Evolutionary conservation across 2,113 vertebrate genomes (phyloP).

Genomic region (Oxyura jamaicensis): DNA sequence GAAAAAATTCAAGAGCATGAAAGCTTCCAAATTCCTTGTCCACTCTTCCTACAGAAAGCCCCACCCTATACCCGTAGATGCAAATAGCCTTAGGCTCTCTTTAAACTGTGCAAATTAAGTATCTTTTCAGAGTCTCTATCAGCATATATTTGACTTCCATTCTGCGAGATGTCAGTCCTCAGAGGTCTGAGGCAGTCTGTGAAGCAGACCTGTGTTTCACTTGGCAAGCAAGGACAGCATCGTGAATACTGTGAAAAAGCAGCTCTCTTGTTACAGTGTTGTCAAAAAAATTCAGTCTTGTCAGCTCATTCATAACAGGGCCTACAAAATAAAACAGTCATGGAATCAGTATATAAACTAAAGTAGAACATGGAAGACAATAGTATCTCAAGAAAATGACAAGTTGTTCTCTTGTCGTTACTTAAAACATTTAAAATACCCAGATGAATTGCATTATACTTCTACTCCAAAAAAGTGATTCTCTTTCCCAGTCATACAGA

Average conservation of each 20-base stretch:
- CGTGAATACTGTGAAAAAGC: constrained; percentile 89
- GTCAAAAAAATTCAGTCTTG: constrained; percentile 86
- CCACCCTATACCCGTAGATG: constrained; percentile 23
- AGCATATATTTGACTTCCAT: neutral
- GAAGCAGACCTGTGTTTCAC: neutral
- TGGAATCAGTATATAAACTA: neutral
- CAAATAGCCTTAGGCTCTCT: constrained; percentile 5
- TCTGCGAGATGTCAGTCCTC: neutral
- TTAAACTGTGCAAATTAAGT: constrained; percentile 58
- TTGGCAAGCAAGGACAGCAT: constrained; percentile 87
- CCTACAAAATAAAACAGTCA: constrained; percentile 73
- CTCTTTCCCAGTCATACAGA: neutral
- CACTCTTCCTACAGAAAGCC: neutral
- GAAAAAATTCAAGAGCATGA: constrained; percentile 1
- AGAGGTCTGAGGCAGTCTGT: neutral
- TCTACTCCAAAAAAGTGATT: neutral
- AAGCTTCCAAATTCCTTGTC: constrained; percentile 26
- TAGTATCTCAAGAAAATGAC: neutral
- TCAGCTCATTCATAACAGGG: constrained; percentile 83
- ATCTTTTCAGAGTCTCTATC: neutral
- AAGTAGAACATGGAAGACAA: neutral
- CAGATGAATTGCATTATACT: neutral
- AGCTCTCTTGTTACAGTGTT: constrained; percentile 71
- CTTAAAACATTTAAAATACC: neutral
- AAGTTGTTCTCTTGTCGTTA: neutral